A percentile compares a stretch with the other conserved stretches of the same genome.
Evolutionary conservation across 1,140 invertebrate species (phyloP).

Genomic region (Pachyrhynchus sulphureomaculatus): DNA sequence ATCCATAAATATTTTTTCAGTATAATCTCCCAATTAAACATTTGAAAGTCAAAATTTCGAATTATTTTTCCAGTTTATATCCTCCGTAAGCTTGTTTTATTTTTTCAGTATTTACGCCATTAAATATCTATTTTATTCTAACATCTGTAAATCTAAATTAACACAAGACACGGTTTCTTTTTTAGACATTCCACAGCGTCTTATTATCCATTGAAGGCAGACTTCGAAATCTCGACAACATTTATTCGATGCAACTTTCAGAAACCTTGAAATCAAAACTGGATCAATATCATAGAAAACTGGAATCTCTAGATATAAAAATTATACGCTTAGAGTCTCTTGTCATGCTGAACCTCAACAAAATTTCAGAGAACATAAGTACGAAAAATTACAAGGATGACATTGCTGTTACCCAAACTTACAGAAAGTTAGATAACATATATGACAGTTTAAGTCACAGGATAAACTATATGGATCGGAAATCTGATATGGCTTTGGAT

Average conservation of each 20-base stretch:
- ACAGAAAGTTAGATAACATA: conserved; percentile 49
- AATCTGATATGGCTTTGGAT: conserved; percentile 44
- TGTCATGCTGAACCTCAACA: conserved; percentile 48
- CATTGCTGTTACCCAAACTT: conserved; percentile 48
- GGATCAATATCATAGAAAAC: conserved; percentile 51
- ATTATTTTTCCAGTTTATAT: no score
- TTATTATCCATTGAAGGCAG: conserved; percentile 59
- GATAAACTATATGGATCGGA: conserved; percentile 49
- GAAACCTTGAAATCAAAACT: conserved; percentile 55
- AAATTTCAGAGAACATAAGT: conserved; percentile 50
- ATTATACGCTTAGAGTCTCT: conserved; percentile 51
- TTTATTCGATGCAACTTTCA: conserved; percentile 48
- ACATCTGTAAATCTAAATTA: no score
- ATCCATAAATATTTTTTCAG: no score
- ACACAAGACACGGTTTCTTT: no score
- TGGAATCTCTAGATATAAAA: conserved; percentile 60
- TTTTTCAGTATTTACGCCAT: no score
- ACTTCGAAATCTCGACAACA: conserved; percentile 56
- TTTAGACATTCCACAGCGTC: conserved; percentile 40
- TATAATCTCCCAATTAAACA: no score
- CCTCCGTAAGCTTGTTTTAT: no score
- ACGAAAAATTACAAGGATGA: conserved; percentile 52
- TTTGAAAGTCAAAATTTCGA: no score
- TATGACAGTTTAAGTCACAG: conserved; percentile 52
- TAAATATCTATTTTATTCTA: no score